Evolutionary conservation across 2,888 invertebrate genomes (phyloP), one percentile per base, ranked within the genome.

Genomic region (Ditylenchus weischeri): DNA sequence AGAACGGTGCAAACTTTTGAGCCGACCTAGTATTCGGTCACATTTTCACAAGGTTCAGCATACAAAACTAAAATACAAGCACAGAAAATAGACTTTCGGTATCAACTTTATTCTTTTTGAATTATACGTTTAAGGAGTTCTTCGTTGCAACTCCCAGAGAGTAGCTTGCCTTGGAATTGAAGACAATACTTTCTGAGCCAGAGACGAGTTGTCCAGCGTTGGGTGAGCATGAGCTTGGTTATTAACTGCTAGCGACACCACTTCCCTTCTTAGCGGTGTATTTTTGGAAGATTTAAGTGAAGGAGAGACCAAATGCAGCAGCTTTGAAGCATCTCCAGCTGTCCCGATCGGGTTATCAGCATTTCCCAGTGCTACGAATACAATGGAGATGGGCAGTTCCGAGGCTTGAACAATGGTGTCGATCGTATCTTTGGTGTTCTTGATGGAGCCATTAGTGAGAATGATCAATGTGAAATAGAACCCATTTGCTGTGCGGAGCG

Each of bases 361-460:
- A 64, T 74, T 74, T 51, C 76, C 74, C 8, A 79, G 65, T 15
- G 74, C 76, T n/a, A 79, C 69, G 18, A 76, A 78, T 7, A 76
- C 54, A 29, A 80, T 70, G 13, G 76, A 74, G 59, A 80, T 72
- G 15, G 80, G 80, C 62, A 74, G 72, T 19, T 70, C 61, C 8
- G 79, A 79, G 7, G 78, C 73, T 66, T 79, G 73, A n/a, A 70
- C 64, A 21, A 78, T 58, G 5, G 78, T 75, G 57, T 79, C 77
- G 7, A 75, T 66, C 1, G 79, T 77, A 29, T 74, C 72, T 35
- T 47, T 29, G 11, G 54, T 43, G 35, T 74, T 66, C 5, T 68
- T 68, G 13, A 73, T 62, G 18, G 71, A 74, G 15, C 80, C 80
- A 61, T 81, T 78, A n/a, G 80, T 79, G 50, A 80, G 69, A 57